phyloP scores from a whole-genome alignment of 2,113 vertebrate genomes.

The Cheirogaleus medius region DNA sequence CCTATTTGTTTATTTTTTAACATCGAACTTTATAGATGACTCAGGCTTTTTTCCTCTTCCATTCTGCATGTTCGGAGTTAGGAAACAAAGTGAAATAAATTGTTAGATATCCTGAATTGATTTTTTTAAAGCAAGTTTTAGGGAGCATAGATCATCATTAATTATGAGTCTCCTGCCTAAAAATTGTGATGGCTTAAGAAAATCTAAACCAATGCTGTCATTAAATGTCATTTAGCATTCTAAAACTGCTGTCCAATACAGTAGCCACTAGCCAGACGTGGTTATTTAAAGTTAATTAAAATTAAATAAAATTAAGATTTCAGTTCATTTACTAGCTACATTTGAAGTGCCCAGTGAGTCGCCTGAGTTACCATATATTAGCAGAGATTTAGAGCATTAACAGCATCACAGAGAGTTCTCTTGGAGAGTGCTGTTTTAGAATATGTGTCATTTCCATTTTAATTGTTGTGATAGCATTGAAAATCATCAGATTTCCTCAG shows the following conservation, averaged over 20 bases:
- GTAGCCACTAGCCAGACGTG: not conserved
- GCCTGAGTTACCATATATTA: rapidly evolving
- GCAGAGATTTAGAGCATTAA: not conserved
- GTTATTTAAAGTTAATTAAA: slow-evolving; percentile 21
- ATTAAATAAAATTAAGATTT: not conserved
- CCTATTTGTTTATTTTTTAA: not conserved
- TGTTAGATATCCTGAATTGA: not conserved
- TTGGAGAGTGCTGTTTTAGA: not conserved
- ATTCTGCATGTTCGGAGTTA: not conserved
- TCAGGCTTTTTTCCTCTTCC: not conserved
- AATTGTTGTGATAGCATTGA: not conserved
- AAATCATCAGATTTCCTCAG: not conserved
- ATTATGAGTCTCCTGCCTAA: not conserved
- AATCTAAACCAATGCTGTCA: not conserved
- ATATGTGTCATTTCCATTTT: not conserved
- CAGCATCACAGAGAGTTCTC: not conserved
- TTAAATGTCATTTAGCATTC: not conserved
- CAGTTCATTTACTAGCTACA: not conserved
- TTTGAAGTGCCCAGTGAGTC: not conserved
- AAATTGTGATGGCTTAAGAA: not conserved
- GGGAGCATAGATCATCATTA: slow-evolving; percentile 21
- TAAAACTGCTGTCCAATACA: not conserved
- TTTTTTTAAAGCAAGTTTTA: not conserved
- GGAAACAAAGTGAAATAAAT: not conserved
- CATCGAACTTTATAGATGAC: not conserved